phyloP scores from a whole-genome alignment of 2,888 invertebrate species.

The Orthosia incerta region DNA sequence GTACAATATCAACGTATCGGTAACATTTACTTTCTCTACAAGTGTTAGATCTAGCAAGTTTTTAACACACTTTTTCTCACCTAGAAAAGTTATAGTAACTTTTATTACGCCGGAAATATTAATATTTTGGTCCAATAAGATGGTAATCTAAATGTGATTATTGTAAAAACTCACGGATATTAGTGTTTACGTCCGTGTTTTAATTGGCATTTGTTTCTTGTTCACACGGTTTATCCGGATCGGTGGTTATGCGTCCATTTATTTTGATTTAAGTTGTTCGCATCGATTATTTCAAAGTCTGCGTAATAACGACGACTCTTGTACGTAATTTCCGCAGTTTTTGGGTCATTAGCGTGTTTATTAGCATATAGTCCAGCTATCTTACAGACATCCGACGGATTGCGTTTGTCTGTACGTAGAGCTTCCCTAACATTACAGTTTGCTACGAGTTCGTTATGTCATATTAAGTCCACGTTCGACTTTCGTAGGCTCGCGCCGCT shows the following conservation, averaged over 20 bases:
- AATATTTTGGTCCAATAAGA: conserved; percentile 57
- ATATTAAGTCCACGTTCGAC: conserved; percentile 69
- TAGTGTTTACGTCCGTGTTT: conserved; percentile 72
- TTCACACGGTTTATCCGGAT: conserved; percentile 70
- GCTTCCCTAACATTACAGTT: conserved; percentile 53
- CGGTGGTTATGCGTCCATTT: conserved; percentile 48
- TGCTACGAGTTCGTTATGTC: conserved; percentile 69
- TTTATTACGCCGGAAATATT: conserved; percentile 56
- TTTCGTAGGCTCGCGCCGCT: conserved; percentile 70
- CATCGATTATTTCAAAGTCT: conserved; percentile 26
- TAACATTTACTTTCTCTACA: conserved; percentile 61
- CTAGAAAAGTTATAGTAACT: conserved; percentile 60
- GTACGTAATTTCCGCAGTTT: conserved; percentile 55
- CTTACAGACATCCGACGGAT: neutral
- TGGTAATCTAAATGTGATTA: conserved; percentile 55
- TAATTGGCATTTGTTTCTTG: conserved; percentile 72
- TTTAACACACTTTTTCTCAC: conserved; percentile 67
- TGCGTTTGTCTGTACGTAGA: conserved; percentile 7
- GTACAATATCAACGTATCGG: conserved; percentile 37
- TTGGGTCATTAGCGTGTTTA: conserved; percentile 42
- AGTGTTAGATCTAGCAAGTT: conserved; percentile 56
- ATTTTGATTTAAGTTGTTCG: conserved; percentile 40
- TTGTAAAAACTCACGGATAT: conserved; percentile 63
- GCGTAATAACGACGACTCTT: conserved; percentile 26
- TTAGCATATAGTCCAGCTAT: conserved; percentile 23